These are phyloP conservation scores for Naso thynnoides DNA, from an alignment of 2,797 vertebrate genomes.

Conservation along the genomic window DNA sequence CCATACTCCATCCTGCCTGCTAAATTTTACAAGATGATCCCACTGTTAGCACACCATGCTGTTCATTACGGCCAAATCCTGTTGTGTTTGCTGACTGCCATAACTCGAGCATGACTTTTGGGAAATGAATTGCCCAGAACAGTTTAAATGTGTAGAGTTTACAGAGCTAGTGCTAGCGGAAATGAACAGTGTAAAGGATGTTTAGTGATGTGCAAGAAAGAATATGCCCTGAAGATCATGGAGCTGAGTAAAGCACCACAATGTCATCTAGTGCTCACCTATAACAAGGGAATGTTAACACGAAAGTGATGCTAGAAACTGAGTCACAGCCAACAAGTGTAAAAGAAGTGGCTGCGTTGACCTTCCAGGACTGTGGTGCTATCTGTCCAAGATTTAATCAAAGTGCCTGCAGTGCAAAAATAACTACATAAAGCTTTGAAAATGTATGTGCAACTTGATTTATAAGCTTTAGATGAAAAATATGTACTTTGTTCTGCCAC, in stretches of 20 bases:
- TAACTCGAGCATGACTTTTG: constrained; percentile 6
- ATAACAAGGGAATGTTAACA: constrained; percentile 34
- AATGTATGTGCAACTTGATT: neutral
- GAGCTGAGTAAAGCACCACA: constrained; percentile 38
- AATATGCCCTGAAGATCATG: constrained; percentile 44
- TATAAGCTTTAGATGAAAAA: neutral
- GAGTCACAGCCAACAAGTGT: constrained; percentile 6
- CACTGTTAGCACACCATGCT: constrained; percentile 5
- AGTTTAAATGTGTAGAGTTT: constrained; percentile 31
- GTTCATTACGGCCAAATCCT: constrained; percentile 15
- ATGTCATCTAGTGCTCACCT: constrained; percentile 18
- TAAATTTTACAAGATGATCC: constrained; percentile 26
- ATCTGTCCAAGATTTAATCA: constrained; percentile 14
- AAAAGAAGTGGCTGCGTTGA: constrained; percentile 11
- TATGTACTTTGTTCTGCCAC: neutral
- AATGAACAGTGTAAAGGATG: constrained; percentile 31
- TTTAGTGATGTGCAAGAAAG: constrained; percentile 16
- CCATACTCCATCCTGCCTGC: constrained; percentile 10
- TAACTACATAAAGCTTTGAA: constrained; percentile 6
- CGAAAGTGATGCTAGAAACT: constrained; percentile 13
- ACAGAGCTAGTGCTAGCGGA: constrained; percentile 24
- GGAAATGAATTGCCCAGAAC: constrained; percentile 38
- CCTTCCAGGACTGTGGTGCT: constrained; percentile 1
- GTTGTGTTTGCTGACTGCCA: constrained; percentile 29
- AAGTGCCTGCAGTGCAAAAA: constrained; percentile 6